Evolutionary conservation across 2,113 vertebrate species (phyloP), one percentile per base, ranked within the genome.

Genomic region (Scomber japonicus): DNA sequence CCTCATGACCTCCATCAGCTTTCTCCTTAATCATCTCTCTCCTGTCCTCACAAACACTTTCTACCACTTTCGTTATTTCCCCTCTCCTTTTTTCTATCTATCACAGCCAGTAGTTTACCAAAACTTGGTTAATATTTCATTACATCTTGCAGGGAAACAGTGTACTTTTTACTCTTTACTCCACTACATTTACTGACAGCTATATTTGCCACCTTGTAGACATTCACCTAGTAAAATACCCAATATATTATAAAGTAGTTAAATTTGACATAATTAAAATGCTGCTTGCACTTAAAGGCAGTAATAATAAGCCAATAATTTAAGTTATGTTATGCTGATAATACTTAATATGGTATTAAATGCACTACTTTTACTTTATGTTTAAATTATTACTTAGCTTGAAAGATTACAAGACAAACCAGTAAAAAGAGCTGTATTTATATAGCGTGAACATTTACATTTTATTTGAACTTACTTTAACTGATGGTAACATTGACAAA

Each of bases 1-100:
- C 60, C 68, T 70, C 35, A 11, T 86, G 80, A 86, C 90, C 87
- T 90, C 78, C 86, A 83, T 77, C 78, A 51, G 77, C 76, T 83
- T 78, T 68, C 56, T 84, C 71, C 71, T 62, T 88, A 88, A 87
- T 90, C 77, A 85, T 80, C 67, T 27, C 45, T 13, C 78, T 74
- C 69, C 65, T 74, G 65, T 88, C 84, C 73, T 71, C 74, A 53
- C 59, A 5, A 64, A 46, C 55, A 83, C 76, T 46, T 72, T 46
- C 53, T 63, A 35, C 59, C 73, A 66, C 24, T 72, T 71, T 53
- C 55, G 70, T 80, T 24, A 31, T 40, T 82, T 86, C 55, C 54
- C 35, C 50, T 62, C 62, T 57, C 40, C 64, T 70, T 57, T 56
- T 69, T 50, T 53, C 70, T 11, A 7, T 71, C 53, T 17, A 19